Percentiles rank a stretch among this genome's conserved stretches.
Evolutionary conservation across 1,140 invertebrate species (phyloP).

Genomic region (Hyphantria cunea): DNA sequence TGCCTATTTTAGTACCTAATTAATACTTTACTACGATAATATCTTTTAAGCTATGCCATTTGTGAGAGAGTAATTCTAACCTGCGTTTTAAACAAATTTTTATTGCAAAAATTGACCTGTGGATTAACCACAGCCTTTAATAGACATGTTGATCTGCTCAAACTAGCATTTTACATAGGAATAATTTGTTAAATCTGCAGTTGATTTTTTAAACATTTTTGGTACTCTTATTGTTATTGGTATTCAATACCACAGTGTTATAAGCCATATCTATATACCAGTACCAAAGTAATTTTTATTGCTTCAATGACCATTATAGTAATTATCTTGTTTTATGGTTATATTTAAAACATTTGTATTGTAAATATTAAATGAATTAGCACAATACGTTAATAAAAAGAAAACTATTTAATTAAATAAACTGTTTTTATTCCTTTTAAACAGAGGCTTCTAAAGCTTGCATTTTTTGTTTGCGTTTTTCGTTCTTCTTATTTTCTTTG

Average conservation of each 20-base stretch:
- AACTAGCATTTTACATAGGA: conserved; percentile 16
- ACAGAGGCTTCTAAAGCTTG: conserved; percentile 60
- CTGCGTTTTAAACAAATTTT: too few species aligned
- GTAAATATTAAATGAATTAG: conserved; percentile 26
- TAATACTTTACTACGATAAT: too few species aligned
- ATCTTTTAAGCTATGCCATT: too few species aligned
- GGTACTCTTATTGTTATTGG: conserved; percentile 9
- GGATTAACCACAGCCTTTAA: too few species aligned
- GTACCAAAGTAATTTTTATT: conserved; percentile 25
- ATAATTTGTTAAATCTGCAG: conserved; percentile 3
- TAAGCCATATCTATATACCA: conserved; percentile 14
- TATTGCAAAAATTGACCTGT: too few species aligned
- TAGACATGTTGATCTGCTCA: conserved; percentile 18
- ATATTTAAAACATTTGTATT: conserved; percentile 16
- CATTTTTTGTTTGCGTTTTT: conserved; percentile 74
- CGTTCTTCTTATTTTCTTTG: conserved; percentile 83
- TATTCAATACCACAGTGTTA: conserved; percentile 4
- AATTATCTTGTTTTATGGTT: conserved; percentile 22
- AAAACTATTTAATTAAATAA: conserved; percentile 39
- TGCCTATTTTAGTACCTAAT: too few species aligned
- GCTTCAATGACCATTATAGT: conserved; percentile 22
- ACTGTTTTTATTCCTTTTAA: conserved; percentile 39
- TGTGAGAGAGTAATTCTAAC: too few species aligned
- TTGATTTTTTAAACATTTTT: conserved; percentile 10
- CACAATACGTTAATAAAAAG: conserved; percentile 22